Evolutionary conservation across 2,888 invertebrate species (phyloP), one percentile per base, ranked within the genome.

Genomic region (Brachylomia viminalis): DNA sequence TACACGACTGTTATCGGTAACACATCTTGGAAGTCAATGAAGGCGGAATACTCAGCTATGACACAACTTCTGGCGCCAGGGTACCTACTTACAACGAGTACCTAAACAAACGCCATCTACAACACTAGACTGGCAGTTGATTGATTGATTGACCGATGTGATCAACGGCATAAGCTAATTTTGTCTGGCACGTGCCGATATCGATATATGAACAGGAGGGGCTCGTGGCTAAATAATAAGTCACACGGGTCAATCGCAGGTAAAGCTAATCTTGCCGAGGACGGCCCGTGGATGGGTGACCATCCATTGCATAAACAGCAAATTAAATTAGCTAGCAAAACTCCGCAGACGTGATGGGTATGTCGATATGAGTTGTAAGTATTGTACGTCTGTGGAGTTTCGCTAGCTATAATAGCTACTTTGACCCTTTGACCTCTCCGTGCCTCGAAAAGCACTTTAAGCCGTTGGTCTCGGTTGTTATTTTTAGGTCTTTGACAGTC

Each of bases 1-100:
- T 10, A 27, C 45, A 20, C 13, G 5, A 42, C 38, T 13, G 15
- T 20, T 45, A 23, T 33, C n/a, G 15, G 59, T 72, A 52, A 54
- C 49, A 72, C 49, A 80, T 65, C 27, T n/a, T 11, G 33, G n/a
- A n/a, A 42, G 5, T 4, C 45, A 54, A 47, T 11, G 59, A 79
- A 33, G 49, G 7, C 11, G 23, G 45, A 27, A 78, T 52, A 79
- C 33, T 27, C 10, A 52, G 23, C 49, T 30, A 42, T 65, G 75
- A 76, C 27, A 61, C 17, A 56, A 23, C 49, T 15, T 47, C 59
- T 38, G 10, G 47, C 27, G 6, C 30, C 49, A n/a, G 20, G 15
- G n/a, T 23, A 61, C 11, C 11, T 42, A 42, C 42, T 42, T 20
- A 58, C 8, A 17, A 30, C 20, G 2, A 20, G 15, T 59, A 45